Evolutionary conservation across 2,113 vertebrate species (phyloP).

Genomic region (Anthoscopus minutus): DNA sequence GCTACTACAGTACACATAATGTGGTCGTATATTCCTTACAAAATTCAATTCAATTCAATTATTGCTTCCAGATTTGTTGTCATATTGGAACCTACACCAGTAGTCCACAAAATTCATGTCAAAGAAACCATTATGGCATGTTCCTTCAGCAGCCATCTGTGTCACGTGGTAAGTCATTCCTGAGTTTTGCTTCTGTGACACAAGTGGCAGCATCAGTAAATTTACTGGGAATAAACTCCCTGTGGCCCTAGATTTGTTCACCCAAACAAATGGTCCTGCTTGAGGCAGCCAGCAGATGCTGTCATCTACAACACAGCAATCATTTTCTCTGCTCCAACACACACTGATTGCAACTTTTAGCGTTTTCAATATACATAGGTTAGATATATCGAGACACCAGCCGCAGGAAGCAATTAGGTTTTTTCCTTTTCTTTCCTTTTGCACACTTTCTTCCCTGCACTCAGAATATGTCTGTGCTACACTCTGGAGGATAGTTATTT

Average conservation of each 20-base stretch:
- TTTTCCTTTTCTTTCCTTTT: background rate
- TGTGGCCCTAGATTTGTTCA: conserved; percentile 35
- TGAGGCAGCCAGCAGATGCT: conserved; percentile 23
- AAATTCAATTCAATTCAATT: conserved; percentile 13
- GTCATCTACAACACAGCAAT: background rate
- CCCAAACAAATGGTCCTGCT: conserved; percentile 38
- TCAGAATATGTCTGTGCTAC: background rate
- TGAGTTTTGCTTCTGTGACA: conserved; percentile 19
- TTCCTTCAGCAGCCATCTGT: conserved; percentile 25
- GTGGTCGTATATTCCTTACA: background rate
- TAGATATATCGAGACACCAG: background rate
- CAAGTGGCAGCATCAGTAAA: conserved; percentile 2
- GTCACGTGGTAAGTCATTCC: conserved; percentile 14
- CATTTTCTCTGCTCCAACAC: background rate
- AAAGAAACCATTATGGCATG: background rate
- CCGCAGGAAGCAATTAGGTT: no score
- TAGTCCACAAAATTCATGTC: conserved; percentile 37
- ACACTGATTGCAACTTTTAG: background rate
- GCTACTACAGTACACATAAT: background rate
- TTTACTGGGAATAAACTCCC: conserved; percentile 40
- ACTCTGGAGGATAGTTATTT: background rate
- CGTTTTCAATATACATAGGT: background rate
- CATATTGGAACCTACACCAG: conserved; percentile 10
- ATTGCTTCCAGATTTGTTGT: background rate
- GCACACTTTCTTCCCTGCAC: background rate